A percentile compares a stretch with the other conserved stretches of the same genome.
Conservation (phyloP, 2,797 vertebrate genomes). For the Pachyuromys duprasi region DNA sequence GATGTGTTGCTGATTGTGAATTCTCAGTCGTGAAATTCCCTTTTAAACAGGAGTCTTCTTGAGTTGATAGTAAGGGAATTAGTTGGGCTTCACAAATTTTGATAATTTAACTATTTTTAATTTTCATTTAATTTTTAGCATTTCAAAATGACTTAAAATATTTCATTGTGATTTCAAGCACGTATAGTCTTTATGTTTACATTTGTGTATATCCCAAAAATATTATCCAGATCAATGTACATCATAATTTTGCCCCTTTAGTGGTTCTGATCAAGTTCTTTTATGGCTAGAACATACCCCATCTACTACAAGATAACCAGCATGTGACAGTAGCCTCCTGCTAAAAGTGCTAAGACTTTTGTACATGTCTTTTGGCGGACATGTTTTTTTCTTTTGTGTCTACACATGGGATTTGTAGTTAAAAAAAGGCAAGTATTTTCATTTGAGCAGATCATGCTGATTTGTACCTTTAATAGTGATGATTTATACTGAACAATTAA, state of each 20-base stretch:
- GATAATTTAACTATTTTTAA: conserved; percentile 54
- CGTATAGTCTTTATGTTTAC: conserved; percentile 20
- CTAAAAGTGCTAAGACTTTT: conserved; percentile 31
- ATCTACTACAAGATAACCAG: neutral
- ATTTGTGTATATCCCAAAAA: neutral
- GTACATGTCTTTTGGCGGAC: neutral
- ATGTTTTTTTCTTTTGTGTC: conserved; percentile 36
- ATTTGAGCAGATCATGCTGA: neutral
- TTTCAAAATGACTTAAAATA: conserved; percentile 24
- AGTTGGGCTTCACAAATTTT: conserved; percentile 11
- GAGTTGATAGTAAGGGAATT: conserved; percentile 42
- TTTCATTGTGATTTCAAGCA: neutral
- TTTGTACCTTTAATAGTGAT: neutral
- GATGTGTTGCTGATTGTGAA: neutral
- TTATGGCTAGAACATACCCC: neutral
- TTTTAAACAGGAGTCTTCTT: conserved; percentile 27
- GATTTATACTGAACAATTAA: conserved; percentile 33
- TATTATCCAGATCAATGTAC: neutral
- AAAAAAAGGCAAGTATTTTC: conserved; percentile 46
- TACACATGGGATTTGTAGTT: neutral
- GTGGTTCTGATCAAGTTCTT: neutral
- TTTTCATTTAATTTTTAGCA: conserved; percentile 10
- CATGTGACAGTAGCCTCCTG: neutral
- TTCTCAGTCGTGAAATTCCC: neutral
- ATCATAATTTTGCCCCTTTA: neutral